Percentiles rank a stretch among this genome's conserved stretches.
Evolutionary conservation across 2,888 invertebrate species (phyloP).

Genomic region (Cryptus armator): DNA sequence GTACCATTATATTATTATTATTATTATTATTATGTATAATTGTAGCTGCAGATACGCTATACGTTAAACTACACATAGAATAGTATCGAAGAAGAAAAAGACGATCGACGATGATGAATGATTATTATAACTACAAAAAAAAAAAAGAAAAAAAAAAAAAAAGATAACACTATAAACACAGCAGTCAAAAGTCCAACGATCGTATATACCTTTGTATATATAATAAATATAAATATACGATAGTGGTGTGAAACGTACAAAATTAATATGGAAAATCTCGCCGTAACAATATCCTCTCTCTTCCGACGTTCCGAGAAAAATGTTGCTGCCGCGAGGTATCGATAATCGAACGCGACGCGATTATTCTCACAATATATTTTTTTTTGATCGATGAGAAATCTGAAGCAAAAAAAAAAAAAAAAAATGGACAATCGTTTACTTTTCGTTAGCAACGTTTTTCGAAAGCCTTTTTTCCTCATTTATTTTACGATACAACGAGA

Average conservation of each 20-base stretch:
- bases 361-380: not conserved
- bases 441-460: not conserved
- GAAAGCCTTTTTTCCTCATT: not conserved
- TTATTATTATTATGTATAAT: constrained; percentile 44
- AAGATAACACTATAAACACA: constrained; percentile 21
- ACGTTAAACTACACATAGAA: constrained; percentile 16
- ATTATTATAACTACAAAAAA: constrained; percentile 13
- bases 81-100: constrained; percentile 5
- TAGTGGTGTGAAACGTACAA: constrained; percentile 39
- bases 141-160: not conserved
- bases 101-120: constrained; percentile 23
- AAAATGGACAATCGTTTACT: not conserved
- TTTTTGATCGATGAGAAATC: not conserved
- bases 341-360: not conserved
- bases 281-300: not conserved
- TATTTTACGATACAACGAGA: not conserved
- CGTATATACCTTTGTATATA: constrained; percentile 52
- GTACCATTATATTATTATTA: constrained; percentile 47
- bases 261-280: not conserved
- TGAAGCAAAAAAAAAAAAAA: not conserved
- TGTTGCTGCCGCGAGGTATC: no score
- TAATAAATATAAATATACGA: constrained; percentile 54
- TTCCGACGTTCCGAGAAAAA: no score
- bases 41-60: constrained; percentile 43
- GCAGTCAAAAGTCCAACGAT: constrained; percentile 48